phyloP scores from a whole-genome alignment of 1,140 invertebrate species.

The Apolygus lucorum region DNA sequence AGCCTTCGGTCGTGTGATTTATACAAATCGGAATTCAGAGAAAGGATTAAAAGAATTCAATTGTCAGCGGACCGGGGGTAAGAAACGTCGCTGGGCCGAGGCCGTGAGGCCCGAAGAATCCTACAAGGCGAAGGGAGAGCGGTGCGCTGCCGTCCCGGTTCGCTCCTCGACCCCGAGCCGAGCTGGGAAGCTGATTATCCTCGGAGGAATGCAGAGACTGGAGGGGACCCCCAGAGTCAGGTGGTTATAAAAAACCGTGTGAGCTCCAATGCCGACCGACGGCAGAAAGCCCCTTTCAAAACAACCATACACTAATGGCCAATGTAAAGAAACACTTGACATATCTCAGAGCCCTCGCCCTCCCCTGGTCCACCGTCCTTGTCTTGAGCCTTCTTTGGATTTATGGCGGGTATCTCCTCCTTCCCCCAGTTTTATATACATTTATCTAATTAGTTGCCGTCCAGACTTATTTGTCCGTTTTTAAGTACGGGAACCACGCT shows the following conservation, averaged over 20 bases:
- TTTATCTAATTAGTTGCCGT: constrained; percentile 14
- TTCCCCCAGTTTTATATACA: constrained; percentile 14
- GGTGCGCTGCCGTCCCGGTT: neutral
- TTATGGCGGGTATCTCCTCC: constrained; percentile 7
- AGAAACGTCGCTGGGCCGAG: too few relatives aligned
- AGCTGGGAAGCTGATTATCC: constrained; percentile 2
- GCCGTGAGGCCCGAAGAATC: neutral
- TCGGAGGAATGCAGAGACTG: neutral
- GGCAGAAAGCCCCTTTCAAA: constrained; percentile 5
- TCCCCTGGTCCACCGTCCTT: neutral
- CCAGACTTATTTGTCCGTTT: neutral
- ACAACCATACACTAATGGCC: constrained; percentile 20
- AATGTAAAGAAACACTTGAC: constrained; percentile 23
- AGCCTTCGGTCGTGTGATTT: too few relatives aligned
- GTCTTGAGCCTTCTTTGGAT: neutral
- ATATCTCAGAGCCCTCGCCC: constrained; percentile 6
- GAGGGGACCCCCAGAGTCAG: constrained; percentile 9
- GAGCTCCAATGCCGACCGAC: constrained; percentile 15
- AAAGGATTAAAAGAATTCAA: too few relatives aligned
- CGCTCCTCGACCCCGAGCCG: neutral
- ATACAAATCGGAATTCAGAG: too few relatives aligned
- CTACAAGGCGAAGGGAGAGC: neutral
- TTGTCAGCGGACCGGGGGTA: too few relatives aligned
- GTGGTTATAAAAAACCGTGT: constrained; percentile 16
- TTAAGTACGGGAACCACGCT: neutral